Evolutionary conservation across 2,797 vertebrate genomes (phyloP).

Genomic region (Platyrinchus mystaceus): DNA sequence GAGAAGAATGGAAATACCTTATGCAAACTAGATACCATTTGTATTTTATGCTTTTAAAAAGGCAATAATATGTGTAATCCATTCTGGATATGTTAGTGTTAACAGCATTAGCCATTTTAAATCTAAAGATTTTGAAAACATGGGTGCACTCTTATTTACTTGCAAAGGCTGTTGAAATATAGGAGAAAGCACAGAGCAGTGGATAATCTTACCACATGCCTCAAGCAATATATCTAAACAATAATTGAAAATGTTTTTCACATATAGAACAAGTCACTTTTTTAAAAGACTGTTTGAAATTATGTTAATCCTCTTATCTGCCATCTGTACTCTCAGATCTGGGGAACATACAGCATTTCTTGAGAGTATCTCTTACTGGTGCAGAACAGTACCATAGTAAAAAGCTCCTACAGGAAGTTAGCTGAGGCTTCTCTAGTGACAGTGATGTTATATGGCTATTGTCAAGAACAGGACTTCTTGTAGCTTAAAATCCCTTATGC

Average conservation of each 20-base stretch:
- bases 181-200: background rate
- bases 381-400: background rate
- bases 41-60: background rate
- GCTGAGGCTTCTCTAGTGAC: background rate
- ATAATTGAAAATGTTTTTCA: conserved; percentile 1
- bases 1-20: background rate
- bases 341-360: background rate
- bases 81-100: background rate
- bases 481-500: background rate
- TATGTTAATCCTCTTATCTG: conserved; percentile 32
- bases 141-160: background rate
- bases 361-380: background rate
- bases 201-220: background rate
- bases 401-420: background rate
- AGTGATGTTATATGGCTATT: background rate
- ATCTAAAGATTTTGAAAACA: background rate
- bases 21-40: background rate
- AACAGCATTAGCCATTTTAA: background rate
- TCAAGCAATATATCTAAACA: background rate
- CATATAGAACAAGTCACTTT: background rate
- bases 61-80: background rate
- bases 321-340: conserved; percentile 10
- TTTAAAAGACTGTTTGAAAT: conserved; percentile 28
- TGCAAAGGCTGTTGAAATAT: background rate
- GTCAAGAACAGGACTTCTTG: background rate